Percentiles rank a stretch among this genome's conserved stretches.
Evolutionary conservation across 2,797 vertebrate genomes (phyloP).

Genomic region (Dipus sagitta): DNA sequence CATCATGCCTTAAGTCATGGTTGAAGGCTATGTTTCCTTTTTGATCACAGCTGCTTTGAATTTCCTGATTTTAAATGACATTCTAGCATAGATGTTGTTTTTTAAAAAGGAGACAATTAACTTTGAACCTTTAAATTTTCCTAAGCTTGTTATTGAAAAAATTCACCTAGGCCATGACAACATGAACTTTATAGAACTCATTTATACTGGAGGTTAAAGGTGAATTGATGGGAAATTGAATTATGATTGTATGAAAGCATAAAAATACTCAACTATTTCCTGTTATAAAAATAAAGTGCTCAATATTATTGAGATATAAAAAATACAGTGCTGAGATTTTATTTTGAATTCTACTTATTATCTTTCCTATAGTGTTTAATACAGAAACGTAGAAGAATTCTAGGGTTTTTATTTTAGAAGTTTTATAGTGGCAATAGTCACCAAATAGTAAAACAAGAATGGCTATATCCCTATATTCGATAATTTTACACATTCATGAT

Average conservation of each 20-base stretch:
- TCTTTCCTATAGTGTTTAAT: constrained; percentile 21
- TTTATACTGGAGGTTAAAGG: constrained; percentile 30
- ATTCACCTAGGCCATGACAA: constrained; percentile 27
- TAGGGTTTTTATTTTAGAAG: background rate
- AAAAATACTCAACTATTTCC: background rate
- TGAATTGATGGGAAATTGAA: constrained; percentile 45
- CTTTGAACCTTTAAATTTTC: constrained; percentile 47
- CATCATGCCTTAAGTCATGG: background rate
- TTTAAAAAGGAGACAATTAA: background rate
- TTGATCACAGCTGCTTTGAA: constrained; percentile 12
- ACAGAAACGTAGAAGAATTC: background rate
- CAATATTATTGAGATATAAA: constrained; percentile 10
- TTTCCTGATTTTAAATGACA: constrained; percentile 32
- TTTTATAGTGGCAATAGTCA: background rate
- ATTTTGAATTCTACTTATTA: background rate
- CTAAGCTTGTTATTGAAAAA: constrained; percentile 17
- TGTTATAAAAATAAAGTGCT: constrained; percentile 44
- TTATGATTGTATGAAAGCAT: background rate
- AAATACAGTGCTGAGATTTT: constrained; percentile 21
- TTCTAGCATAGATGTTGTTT: background rate
- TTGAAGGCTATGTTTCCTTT: background rate
- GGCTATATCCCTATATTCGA: constrained; percentile 8
- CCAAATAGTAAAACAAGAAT: background rate
- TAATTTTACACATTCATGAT: constrained; percentile 48
- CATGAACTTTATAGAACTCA: constrained; percentile 20